phyloP scores from a whole-genome alignment of 1,140 invertebrate genomes.

The Drosophila persimilis region DNA sequence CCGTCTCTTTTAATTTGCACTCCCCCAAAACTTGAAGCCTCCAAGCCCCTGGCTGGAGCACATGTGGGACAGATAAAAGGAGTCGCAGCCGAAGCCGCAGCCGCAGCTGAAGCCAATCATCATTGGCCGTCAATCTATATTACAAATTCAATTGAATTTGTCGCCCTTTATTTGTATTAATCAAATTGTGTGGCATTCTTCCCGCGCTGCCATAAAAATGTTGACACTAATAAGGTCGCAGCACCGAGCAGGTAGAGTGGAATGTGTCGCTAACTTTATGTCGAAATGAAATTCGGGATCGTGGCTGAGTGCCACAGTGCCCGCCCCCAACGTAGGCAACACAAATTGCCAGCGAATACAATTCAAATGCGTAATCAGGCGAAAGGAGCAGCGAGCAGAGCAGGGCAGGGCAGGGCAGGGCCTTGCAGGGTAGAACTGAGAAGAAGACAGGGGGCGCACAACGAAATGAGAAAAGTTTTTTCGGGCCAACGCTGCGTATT shows the following conservation, averaged over 20 bases:
- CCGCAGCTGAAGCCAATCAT: conserved; percentile 66
- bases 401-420: no score
- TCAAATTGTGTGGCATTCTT: conserved; percentile 45
- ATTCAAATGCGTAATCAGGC: conserved; percentile 79
- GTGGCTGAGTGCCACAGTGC: no score
- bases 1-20: conserved; percentile 65
- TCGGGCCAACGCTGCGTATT: conserved; percentile 54
- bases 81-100: neutral
- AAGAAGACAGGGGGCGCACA: conserved; percentile 32
- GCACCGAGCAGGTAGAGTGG: conserved; percentile 10
- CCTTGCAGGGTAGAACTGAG: no score
- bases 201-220: conserved; percentile 43
- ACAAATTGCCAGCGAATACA: conserved; percentile 51
- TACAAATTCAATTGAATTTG: conserved; percentile 79
- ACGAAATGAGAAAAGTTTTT: conserved; percentile 80
- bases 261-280: conserved; percentile 24
- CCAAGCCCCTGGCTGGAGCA: neutral
- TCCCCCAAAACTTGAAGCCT: conserved; percentile 12
- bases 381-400: conserved; percentile 28
- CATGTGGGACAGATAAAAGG: conserved; percentile 45
- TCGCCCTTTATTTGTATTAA: conserved; percentile 63
- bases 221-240: conserved; percentile 52
- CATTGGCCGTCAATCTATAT: conserved; percentile 52
- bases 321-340: neutral
- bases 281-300: conserved; percentile 7